phyloP scores from a whole-genome alignment of 2,797 vertebrate species.

The Masticophis lateralis region DNA sequence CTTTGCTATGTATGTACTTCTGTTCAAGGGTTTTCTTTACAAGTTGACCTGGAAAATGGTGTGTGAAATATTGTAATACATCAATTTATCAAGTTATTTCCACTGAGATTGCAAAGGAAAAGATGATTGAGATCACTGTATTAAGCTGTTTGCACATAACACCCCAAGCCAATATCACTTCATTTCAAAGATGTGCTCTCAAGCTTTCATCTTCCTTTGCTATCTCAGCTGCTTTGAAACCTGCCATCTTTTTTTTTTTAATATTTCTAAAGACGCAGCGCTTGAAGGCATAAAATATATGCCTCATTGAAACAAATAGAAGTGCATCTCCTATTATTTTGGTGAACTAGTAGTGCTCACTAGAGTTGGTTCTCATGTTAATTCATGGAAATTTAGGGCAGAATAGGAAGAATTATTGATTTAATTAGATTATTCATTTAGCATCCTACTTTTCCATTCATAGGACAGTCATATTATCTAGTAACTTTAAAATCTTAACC shows the following conservation, averaged over 20 bases:
- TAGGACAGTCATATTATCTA: not conserved
- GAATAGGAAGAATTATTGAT: not conserved
- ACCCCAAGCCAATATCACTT: not conserved
- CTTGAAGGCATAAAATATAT: not conserved
- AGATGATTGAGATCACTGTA: not conserved
- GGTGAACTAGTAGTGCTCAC: not conserved
- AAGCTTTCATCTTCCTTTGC: not conserved
- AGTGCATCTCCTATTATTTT: not conserved
- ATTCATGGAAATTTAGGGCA: not conserved
- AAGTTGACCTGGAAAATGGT: slow-evolving; percentile 14
- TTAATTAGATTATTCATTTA: not conserved
- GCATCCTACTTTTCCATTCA: not conserved
- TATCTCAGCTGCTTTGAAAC: not conserved
- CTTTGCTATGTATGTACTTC: not conserved
- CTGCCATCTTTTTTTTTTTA: slow-evolving; percentile 3
- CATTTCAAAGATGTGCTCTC: not conserved
- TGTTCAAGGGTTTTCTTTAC: not conserved
- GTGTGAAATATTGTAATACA: slow-evolving; percentile 20
- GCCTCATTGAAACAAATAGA: not conserved
- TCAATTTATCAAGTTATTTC: slow-evolving; percentile 7
- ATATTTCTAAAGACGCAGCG: not conserved
- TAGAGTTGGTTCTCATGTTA: not conserved
- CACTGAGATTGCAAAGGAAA: not conserved
- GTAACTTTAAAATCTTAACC: not conserved
- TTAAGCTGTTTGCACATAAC: not conserved